These are phyloP conservation scores for Oscheius sp. DNA, from an alignment of 2,888 invertebrate species.

Conservation along the genomic window DNA sequence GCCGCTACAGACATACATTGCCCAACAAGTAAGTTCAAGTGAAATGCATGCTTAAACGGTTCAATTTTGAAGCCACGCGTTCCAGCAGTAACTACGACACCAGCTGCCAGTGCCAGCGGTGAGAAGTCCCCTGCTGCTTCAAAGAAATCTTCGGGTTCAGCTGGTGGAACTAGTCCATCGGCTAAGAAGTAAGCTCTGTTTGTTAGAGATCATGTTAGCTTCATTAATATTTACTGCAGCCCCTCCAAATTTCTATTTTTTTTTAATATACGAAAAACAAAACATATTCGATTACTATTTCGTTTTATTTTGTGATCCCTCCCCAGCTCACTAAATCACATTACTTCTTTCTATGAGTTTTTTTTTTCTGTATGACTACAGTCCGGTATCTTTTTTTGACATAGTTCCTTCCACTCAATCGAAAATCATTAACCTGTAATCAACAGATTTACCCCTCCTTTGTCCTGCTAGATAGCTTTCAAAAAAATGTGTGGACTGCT, in stretches of 20 bases:
- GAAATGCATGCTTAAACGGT: background rate
- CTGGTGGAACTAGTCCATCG: slow-evolving; percentile 38
- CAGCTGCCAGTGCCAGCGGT: slow-evolving; percentile 35
- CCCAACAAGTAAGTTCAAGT: slow-evolving; percentile 28
- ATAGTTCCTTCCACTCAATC: background rate
- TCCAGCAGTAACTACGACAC: slow-evolving; percentile 28
- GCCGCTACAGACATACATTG: slow-evolving; percentile 39
- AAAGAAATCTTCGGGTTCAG: slow-evolving; percentile 51
- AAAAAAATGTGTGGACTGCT: slow-evolving; percentile 14
- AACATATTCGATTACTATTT: slow-evolving; percentile 18
- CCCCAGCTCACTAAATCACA: slow-evolving; percentile 23
- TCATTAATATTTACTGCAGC: background rate
- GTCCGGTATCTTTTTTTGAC: slow-evolving; percentile 17
- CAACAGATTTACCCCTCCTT: background rate
- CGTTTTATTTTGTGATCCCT: slow-evolving; percentile 25
- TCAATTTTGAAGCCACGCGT: slow-evolving; percentile 27
- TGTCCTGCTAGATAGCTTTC: slow-evolving; percentile 7
- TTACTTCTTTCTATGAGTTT: background rate
- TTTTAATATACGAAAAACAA: no score
- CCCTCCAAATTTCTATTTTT: background rate
- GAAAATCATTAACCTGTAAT: background rate
- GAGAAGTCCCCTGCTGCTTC: slow-evolving; percentile 53
- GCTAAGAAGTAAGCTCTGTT: slow-evolving; percentile 33
- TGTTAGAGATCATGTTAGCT: background rate
- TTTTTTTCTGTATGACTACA: background rate